These are phyloP conservation scores for Pentalonia nigronervosa DNA, from an alignment of 1,140 invertebrate species.

Conservation along the genomic window DNA sequence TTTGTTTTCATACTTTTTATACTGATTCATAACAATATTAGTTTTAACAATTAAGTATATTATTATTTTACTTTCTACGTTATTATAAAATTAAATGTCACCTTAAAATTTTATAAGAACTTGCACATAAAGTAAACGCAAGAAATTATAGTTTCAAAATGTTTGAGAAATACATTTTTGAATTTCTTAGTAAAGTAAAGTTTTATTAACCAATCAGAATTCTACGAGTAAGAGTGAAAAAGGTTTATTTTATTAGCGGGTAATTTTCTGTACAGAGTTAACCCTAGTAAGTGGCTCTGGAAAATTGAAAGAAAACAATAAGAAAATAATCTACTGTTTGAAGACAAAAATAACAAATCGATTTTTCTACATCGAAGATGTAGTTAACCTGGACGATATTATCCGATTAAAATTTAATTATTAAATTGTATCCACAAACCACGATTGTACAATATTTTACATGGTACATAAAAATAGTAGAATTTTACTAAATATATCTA, in stretches of 20 bases:
- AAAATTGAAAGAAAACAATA: slow-evolving; percentile 14
- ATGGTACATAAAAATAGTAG: neutral
- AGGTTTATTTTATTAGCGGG: neutral
- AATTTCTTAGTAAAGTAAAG: neutral
- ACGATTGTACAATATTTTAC: neutral
- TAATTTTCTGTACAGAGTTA: neutral
- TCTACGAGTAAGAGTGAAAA: neutral
- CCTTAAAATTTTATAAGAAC: neutral
- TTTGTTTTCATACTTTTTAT: neutral
- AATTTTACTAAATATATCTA: neutral
- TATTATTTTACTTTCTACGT: neutral
- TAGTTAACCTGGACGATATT: neutral
- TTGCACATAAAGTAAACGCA: neutral
- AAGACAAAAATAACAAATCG: neutral
- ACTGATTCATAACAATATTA: neutral
- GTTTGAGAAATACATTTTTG: neutral
- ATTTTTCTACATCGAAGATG: neutral
- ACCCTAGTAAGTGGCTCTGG: neutral
- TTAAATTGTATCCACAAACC: neutral
- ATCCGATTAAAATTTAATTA: neutral
- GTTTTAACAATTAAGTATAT: neutral
- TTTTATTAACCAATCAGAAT: slow-evolving; percentile 16
- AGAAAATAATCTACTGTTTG: neutral
- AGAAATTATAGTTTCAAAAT: neutral
- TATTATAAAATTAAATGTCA: neutral